Percentiles rank a stretch among this genome's conserved stretches.
Evolutionary conservation across 2,888 invertebrate species (phyloP).

Genomic region (Parnassius orleans): DNA sequence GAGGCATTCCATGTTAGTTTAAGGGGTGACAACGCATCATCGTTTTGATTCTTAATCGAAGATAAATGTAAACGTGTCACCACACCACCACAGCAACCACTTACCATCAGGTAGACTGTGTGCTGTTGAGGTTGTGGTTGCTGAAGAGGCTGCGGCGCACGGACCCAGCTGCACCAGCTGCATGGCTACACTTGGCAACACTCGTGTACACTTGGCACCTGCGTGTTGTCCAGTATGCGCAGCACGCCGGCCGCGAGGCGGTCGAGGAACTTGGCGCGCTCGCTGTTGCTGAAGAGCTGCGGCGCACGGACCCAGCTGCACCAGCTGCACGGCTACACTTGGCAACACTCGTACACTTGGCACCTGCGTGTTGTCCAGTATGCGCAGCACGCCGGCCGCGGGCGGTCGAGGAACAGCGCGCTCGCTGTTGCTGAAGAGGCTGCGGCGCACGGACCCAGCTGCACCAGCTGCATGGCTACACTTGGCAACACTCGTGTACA

Average conservation of each 20-base stretch:
- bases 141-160: slow-evolving; percentile 91
- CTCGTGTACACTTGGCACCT: slow-evolving; percentile 69
- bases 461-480: slow-evolving; percentile 83
- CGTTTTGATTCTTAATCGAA: no score
- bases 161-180: slow-evolving; percentile 82
- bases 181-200: no score
- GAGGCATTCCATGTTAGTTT: no score
- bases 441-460: slow-evolving; percentile 96
- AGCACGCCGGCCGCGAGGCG: slow-evolving; percentile 95
- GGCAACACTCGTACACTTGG: no score
- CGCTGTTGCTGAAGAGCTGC: slow-evolving; percentile 97
- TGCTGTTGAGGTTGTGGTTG: no score
- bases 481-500: no score
- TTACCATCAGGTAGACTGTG: no score
- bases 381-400: slow-evolving; percentile 94
- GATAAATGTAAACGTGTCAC: no score
- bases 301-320: slow-evolving; percentile 96
- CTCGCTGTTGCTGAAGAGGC: slow-evolving; percentile 97
- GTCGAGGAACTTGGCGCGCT: slow-evolving; percentile 95
- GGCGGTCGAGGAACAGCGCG: slow-evolving; percentile 93
- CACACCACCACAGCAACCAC: no score
- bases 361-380: slow-evolving; percentile 97
- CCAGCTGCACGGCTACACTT: slow-evolving; percentile 72
- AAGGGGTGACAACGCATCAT: no score
- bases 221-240: slow-evolving; percentile 95